Percentiles rank a stretch among this genome's conserved stretches.
These are phyloP conservation scores for Brachyhypopomus gauderio DNA, from an alignment of 2,113 vertebrate genomes.

Conservation along the genomic window DNA sequence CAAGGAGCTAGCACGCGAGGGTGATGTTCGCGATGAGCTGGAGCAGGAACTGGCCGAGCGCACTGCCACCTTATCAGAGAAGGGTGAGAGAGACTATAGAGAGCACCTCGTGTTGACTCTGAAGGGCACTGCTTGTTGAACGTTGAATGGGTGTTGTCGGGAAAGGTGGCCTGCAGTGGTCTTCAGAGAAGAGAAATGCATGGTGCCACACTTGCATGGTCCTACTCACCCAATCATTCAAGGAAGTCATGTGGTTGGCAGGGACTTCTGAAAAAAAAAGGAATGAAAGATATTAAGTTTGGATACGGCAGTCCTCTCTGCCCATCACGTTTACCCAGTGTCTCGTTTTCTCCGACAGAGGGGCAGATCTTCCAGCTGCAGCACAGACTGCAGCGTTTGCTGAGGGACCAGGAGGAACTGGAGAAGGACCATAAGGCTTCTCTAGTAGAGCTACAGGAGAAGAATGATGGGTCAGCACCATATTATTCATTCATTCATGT, in stretches of 20 bases:
- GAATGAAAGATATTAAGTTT: no score
- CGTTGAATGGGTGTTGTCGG: no score
- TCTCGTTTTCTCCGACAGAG: slow-evolving; percentile 25
- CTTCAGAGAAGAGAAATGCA: no score
- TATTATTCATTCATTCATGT: not conserved
- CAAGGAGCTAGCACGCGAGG: slow-evolving; percentile 74
- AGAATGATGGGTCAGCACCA: slow-evolving; percentile 75
- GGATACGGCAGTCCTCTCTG: not conserved
- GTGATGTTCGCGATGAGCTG: slow-evolving; percentile 76
- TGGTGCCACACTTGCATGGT: no score
- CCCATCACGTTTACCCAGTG: not conserved
- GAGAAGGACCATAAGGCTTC: slow-evolving; percentile 69
- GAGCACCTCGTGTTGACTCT: no score
- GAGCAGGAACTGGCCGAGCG: slow-evolving; percentile 75
- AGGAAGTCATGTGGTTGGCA: no score
- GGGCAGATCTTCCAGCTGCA: slow-evolving; percentile 69
- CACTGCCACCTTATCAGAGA: slow-evolving; percentile 73
- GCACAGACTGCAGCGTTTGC: slow-evolving; percentile 75
- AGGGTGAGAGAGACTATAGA: slow-evolving; percentile 73
- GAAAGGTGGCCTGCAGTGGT: no score
- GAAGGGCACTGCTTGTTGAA: no score
- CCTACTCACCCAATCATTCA: no score
- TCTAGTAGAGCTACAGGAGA: slow-evolving; percentile 76
- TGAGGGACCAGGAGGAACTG: slow-evolving; percentile 74
- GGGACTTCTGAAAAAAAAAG: no score